These are phyloP conservation scores for Scaptomyza graminum DNA, from an alignment of 1,140 invertebrate species.

Conservation along the genomic window DNA sequence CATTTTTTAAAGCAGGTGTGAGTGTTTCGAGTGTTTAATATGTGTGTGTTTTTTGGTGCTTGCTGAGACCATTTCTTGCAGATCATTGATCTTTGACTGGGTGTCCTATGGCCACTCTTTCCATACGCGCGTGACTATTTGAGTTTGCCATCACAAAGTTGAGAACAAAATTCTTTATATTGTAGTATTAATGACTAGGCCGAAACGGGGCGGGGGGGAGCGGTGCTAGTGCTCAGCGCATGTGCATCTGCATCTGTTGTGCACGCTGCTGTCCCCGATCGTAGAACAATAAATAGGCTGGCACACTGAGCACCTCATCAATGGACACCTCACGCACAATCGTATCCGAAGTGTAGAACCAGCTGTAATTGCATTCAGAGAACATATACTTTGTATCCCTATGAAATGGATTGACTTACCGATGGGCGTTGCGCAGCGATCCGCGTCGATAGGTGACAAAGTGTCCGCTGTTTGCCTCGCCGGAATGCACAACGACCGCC, in stretches of 20 bases:
- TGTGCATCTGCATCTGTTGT: constrained; percentile 39
- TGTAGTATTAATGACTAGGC: constrained; percentile 48
- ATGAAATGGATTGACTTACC: constrained; percentile 67
- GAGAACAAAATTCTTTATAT: constrained; percentile 1
- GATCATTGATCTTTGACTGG: constrained; percentile 3
- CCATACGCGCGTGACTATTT: constrained; percentile 29
- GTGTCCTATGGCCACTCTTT: constrained; percentile 39
- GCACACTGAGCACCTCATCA: constrained; percentile 87
- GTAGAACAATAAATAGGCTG: constrained; percentile 88
- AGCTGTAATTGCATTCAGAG: constrained; percentile 83
- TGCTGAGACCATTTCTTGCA: constrained; percentile 34
- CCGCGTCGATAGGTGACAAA: constrained; percentile 95
- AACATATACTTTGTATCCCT: too few species aligned
- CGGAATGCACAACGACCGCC: constrained; percentile 95
- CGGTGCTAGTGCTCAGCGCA: constrained; percentile 37
- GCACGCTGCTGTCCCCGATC: constrained; percentile 84
- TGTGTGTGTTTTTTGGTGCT: constrained; percentile 16
- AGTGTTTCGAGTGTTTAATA: background rate
- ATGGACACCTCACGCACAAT: constrained; percentile 88
- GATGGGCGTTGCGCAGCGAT: constrained; percentile 85
- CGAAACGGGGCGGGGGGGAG: constrained; percentile 3
- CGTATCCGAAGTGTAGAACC: constrained; percentile 89
- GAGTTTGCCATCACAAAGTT: constrained; percentile 31
- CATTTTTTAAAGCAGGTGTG: constrained; percentile 15
- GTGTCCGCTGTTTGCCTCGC: constrained; percentile 93